Evolutionary conservation across 2,113 vertebrate species (phyloP), one percentile per base, ranked within the genome.

Genomic region (Hippocampus zosterae): DNA sequence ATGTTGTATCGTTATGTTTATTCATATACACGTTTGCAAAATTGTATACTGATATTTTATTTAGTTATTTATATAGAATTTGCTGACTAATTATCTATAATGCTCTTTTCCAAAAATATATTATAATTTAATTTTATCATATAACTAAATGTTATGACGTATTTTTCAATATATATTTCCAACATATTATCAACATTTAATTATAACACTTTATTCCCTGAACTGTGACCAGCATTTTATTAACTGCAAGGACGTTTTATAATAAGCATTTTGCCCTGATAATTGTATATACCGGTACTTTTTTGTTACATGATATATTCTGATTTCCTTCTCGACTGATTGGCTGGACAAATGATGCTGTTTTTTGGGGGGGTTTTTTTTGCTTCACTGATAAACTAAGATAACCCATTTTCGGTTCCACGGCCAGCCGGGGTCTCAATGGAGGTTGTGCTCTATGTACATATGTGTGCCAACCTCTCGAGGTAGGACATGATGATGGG

Each of bases 401-500:
- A 8, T 53, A 53, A 53, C 52, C 21, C 6, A 59, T 29, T 21
- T 37, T 29, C 29, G 46, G 46, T 48, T 48, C 46, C 46, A 5
- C 46, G 16, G 25, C 27, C 16, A 15, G 5, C 33, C 29, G 29
- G 29, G 25, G 25, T 27, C 12, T 8, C 25, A 44, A 15, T 64
- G 8, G 5, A 40, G 29, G 7, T 10, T 18, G 21, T 15, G 37
- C 16, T 11, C 29, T 13, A 42, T 19, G 18, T 9, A n/a, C n/a
- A n/a, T n/a, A 41, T 66, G 8, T 55, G 13, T 55, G 77, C 94
- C 87, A 88, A 99, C 97, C 95, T 98, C 90, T 99, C 96, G 73
- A 99, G 91, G 90, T 96, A 90, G 84, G 97, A 95, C 96, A 99
- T 98, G 88, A 98, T 92, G 84, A 98, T 92, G 16, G 97, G 95